phyloP scores from a whole-genome alignment of 2,888 invertebrate genomes.

The Dastarcus helophoroides region DNA sequence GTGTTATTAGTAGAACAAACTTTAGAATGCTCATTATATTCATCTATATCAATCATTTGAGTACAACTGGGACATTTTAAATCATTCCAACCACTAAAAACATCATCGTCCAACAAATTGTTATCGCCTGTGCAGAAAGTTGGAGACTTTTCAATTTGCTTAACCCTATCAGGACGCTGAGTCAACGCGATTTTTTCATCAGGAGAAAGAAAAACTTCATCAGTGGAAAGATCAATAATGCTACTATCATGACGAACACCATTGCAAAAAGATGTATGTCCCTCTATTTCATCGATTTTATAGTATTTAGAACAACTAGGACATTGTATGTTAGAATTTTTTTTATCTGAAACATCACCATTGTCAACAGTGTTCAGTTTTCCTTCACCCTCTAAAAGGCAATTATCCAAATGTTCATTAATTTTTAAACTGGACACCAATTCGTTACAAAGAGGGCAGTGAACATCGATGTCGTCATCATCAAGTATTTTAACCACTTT shows the following conservation, averaged over 20 bases:
- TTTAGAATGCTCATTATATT: slow-evolving; percentile 37
- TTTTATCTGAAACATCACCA: slow-evolving; percentile 3
- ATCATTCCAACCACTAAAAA: too few relatives aligned
- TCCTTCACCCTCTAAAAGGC: slow-evolving; percentile 16
- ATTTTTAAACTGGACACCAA: slow-evolving; percentile 20
- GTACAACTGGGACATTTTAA: slow-evolving; percentile 43
- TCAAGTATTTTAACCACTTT: slow-evolving; percentile 1
- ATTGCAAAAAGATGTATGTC: too few relatives aligned
- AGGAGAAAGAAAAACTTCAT: too few relatives aligned
- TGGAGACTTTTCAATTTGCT: too few relatives aligned
- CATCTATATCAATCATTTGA: slow-evolving; percentile 25
- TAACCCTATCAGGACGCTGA: too few relatives aligned
- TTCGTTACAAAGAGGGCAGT: slow-evolving; percentile 36
- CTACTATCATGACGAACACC: too few relatives aligned
- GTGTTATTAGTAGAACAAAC: slow-evolving; percentile 41
- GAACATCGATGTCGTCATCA: slow-evolving; percentile 12
- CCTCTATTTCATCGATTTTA: too few relatives aligned
- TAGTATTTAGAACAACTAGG: slow-evolving; percentile 6
- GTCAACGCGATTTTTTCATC: too few relatives aligned
- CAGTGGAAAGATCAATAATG: too few relatives aligned
- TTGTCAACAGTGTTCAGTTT: slow-evolving; percentile 14
- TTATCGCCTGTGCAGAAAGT: too few relatives aligned
- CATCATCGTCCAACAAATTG: slow-evolving; percentile 8
- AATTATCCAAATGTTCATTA: slow-evolving; percentile 30
- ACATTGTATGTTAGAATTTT: neutral